phyloP scores from a whole-genome alignment of 1,140 invertebrate genomes.

The Paralvinella palmiformis region DNA sequence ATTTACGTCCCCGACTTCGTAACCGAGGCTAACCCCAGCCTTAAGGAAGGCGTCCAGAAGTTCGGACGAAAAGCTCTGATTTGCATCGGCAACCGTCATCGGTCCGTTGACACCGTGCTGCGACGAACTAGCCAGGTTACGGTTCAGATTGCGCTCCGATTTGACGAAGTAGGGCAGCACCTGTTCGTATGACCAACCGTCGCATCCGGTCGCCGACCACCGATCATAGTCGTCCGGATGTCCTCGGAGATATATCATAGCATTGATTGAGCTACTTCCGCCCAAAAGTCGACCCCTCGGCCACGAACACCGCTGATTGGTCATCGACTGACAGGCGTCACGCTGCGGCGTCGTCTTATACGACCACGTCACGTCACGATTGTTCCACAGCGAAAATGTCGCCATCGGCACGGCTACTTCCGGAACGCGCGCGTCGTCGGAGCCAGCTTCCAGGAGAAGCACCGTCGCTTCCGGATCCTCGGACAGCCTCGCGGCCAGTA shows the following conservation, averaged over 20 bases:
- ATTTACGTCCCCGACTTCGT: constrained; percentile 68
- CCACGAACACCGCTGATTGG: constrained; percentile 58
- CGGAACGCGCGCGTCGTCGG: constrained; percentile 57
- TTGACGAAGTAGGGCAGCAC: constrained; percentile 38
- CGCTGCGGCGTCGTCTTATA: constrained; percentile 62
- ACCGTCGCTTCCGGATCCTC: constrained; percentile 57
- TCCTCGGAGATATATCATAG: constrained; percentile 88
- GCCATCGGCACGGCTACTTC: constrained; percentile 50
- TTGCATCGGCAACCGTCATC: constrained; percentile 75
- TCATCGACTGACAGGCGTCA: constrained; percentile 62
- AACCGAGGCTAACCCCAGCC: constrained; percentile 66
- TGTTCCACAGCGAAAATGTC: not conserved
- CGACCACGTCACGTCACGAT: constrained; percentile 57
- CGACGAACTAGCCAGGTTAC: not conserved
- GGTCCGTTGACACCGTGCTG: constrained; percentile 68
- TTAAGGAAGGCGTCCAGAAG: constrained; percentile 64
- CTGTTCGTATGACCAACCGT: constrained; percentile 74
- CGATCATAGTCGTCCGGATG: constrained; percentile 83
- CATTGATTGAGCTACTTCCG: constrained; percentile 83
- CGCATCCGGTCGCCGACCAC: constrained; percentile 79
- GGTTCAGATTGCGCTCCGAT: constrained; percentile 22
- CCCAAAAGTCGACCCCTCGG: constrained; percentile 75
- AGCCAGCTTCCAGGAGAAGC: constrained; percentile 66
- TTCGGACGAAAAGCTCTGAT: constrained; percentile 72
- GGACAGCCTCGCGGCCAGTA: constrained; percentile 60